These are phyloP conservation scores for Neria commutata DNA, from an alignment of 2,888 invertebrate genomes.

Conservation along the genomic window DNA sequence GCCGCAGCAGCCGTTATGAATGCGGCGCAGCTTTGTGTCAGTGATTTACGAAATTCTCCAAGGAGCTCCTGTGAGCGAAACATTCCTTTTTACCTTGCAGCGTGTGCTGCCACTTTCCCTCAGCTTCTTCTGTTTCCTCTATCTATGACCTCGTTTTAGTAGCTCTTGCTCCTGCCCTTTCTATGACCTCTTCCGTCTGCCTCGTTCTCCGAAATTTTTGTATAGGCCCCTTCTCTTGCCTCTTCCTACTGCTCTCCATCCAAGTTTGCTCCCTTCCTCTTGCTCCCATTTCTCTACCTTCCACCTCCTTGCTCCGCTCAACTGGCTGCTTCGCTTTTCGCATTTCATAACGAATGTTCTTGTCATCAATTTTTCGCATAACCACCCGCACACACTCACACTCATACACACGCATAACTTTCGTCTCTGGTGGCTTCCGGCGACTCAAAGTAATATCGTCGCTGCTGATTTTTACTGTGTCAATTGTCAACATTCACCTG, in stretches of 20 bases:
- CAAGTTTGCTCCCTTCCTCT: too few species aligned
- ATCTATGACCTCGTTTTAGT: too few species aligned
- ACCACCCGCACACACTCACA: background rate
- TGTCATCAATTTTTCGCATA: background rate
- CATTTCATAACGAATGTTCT: background rate
- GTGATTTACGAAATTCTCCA: background rate
- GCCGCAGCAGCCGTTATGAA: background rate
- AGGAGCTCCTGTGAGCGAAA: background rate
- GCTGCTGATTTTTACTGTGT: constrained; percentile 36
- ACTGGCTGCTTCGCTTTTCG: background rate
- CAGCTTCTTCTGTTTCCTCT: too few species aligned
- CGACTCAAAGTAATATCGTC: constrained; percentile 44
- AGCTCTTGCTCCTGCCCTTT: too few species aligned
- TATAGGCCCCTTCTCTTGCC: too few species aligned
- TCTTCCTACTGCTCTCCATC: too few species aligned
- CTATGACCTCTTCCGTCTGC: too few species aligned
- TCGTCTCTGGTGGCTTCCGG: background rate
- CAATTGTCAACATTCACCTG: constrained; percentile 50
- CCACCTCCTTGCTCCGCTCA: too few species aligned
- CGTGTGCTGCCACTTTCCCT: too few species aligned
- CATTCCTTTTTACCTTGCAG: background rate
- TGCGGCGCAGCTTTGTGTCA: background rate
- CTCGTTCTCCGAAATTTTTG: too few species aligned
- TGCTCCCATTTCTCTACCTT: too few species aligned
- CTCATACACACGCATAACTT: background rate